Conservation (phyloP, 2,888 invertebrate genomes). For the Conops quadrifasciatus region DNA sequence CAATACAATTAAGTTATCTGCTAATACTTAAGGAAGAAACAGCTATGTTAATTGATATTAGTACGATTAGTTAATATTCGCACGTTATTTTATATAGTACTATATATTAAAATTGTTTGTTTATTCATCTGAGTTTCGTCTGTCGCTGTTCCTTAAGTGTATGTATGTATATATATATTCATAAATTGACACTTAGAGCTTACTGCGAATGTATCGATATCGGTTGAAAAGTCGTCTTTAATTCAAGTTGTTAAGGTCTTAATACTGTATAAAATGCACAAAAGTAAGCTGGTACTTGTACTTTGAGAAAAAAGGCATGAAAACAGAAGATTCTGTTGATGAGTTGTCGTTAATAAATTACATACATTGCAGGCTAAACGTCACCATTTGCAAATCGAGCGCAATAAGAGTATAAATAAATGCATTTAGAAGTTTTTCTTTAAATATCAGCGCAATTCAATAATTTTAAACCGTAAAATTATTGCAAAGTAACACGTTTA, state of each 20-base stretch:
- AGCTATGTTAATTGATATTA: conserved; percentile 32
- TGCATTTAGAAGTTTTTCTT: no score
- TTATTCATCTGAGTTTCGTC: no score
- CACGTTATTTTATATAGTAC: conserved; percentile 3
- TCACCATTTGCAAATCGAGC: no score
- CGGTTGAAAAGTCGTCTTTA: not conserved
- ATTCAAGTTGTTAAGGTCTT: no score
- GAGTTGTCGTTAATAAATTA: not conserved
- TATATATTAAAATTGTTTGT: conserved; percentile 19
- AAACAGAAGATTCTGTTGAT: not conserved
- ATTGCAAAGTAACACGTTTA: no score
- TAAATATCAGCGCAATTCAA: no score
- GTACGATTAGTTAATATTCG: conserved; percentile 14
- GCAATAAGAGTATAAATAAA: no score
- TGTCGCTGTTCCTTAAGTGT: no score
- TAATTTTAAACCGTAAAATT: no score
- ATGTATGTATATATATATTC: no score
- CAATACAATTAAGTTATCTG: conserved; percentile 26
- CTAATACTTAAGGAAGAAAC: conserved; percentile 26
- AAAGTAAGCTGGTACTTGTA: conserved; percentile 10
- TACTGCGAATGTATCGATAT: not conserved
- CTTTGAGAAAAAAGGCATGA: conserved; percentile 26
- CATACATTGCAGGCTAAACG: no score
- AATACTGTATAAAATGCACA: no score
- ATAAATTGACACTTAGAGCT: conserved; percentile 25